Conservation (phyloP, 2,888 invertebrate species). For the Salpingus planirostris region DNA sequence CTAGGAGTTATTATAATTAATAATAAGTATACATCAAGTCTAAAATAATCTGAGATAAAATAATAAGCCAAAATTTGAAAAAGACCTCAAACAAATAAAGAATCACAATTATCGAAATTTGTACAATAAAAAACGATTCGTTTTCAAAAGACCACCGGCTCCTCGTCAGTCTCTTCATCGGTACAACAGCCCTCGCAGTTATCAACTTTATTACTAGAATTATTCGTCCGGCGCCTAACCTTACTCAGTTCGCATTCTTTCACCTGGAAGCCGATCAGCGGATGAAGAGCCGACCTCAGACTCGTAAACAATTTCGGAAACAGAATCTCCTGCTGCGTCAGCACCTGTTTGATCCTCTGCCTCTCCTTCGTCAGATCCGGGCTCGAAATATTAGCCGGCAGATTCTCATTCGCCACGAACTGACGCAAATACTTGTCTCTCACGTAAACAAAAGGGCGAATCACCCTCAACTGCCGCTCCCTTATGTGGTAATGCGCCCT, state of each 20-base stretch:
- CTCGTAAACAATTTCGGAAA: slow-evolving; percentile 69
- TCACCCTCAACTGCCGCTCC: slow-evolving; percentile 71
- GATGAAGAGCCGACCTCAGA: slow-evolving; percentile 66
- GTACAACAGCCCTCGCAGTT: slow-evolving; percentile 47
- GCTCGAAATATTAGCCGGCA: slow-evolving; percentile 46
- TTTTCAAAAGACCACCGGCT: slow-evolving; percentile 44
- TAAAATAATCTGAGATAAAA: too few species aligned
- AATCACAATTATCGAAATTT: neutral
- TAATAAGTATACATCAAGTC: too few species aligned
- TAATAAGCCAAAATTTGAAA: too few species aligned
- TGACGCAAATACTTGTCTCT: slow-evolving; percentile 65
- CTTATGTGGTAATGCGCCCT: slow-evolving; percentile 73
- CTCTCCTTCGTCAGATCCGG: slow-evolving; percentile 36
- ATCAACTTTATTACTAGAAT: slow-evolving; percentile 46
- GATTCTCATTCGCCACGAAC: slow-evolving; percentile 62
- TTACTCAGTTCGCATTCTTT: slow-evolving; percentile 48
- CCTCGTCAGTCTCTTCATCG: slow-evolving; percentile 59
- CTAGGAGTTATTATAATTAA: too few species aligned
- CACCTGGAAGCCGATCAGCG: slow-evolving; percentile 52
- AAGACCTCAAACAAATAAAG: slow-evolving; percentile 1
- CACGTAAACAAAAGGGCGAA: slow-evolving; percentile 81
- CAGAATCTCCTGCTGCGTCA: slow-evolving; percentile 65
- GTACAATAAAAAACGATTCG: slow-evolving; percentile 2
- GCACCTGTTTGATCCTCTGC: slow-evolving; percentile 56
- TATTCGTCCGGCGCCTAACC: slow-evolving; percentile 51